A percentile compares a stretch with the other conserved stretches of the same genome.
phyloP scores from a whole-genome alignment of 2,113 vertebrate genomes.

The Rhodinocichla rosea region DNA sequence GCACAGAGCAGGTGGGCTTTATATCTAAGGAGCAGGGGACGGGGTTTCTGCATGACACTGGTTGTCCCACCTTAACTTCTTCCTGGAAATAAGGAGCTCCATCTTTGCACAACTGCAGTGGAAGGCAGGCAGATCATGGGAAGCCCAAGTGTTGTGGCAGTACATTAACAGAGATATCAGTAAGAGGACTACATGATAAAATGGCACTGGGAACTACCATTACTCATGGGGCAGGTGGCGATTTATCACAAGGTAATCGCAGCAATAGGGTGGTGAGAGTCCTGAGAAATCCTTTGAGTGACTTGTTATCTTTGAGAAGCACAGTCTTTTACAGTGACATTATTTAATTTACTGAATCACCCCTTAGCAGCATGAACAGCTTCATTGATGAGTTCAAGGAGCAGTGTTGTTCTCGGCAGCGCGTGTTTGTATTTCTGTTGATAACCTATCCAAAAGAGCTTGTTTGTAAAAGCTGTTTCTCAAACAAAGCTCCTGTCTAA shows the following conservation, averaged over 20 bases:
- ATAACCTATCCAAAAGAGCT: not conserved
- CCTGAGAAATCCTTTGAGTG: not conserved
- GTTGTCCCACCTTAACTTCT: not conserved
- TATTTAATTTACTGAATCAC: conserved; percentile 17
- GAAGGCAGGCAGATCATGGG: not conserved
- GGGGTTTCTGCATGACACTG: not conserved
- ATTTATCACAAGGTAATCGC: not conserved
- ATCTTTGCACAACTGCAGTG: not conserved
- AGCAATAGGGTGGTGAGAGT: not conserved
- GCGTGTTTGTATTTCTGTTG: not conserved
- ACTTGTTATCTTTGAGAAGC: not conserved
- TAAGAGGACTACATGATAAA: not conserved
- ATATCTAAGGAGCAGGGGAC: not conserved
- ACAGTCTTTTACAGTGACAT: not conserved
- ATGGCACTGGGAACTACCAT: not conserved
- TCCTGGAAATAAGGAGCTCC: not conserved
- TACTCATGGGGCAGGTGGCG: conserved; percentile 7
- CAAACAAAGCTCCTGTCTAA: not conserved
- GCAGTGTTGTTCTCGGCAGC: not conserved
- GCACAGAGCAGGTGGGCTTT: conserved; percentile 9
- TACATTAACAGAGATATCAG: not conserved
- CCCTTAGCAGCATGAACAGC: not conserved
- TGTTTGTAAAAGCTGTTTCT: not conserved
- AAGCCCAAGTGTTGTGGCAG: not conserved
- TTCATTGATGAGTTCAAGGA: not conserved